These are phyloP conservation scores for Anthrax anthrax DNA, from an alignment of 2,888 invertebrate genomes.

Conservation along the genomic window DNA sequence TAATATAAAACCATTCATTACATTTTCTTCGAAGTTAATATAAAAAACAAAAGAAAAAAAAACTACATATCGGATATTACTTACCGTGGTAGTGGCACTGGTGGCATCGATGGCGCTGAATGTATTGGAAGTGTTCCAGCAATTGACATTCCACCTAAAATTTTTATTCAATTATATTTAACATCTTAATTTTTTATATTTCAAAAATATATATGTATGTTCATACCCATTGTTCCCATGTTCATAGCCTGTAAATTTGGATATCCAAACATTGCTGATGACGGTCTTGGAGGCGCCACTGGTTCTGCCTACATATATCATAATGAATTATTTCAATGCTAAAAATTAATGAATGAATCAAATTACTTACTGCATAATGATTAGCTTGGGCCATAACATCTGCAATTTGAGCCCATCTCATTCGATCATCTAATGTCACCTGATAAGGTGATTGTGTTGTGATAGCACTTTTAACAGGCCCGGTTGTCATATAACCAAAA, in stretches of 20 bases:
- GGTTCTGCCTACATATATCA: constrained; percentile 45
- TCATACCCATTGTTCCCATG: constrained; percentile 24
- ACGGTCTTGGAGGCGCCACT: constrained; percentile 53
- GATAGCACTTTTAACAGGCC: constrained; percentile 50
- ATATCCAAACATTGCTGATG: constrained; percentile 73
- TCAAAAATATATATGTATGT: neutral
- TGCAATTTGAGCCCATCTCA: constrained; percentile 80
- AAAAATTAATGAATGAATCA: neutral
- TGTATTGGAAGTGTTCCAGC: constrained; percentile 35
- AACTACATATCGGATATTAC: no score
- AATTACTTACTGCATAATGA: constrained; percentile 58
- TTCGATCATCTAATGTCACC: constrained; percentile 62
- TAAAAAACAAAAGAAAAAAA: no score
- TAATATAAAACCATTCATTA: neutral
- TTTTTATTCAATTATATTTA: neutral
- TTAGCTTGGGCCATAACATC: constrained; percentile 78
- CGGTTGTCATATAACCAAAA: constrained; percentile 71
- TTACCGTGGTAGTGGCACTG: constrained; percentile 60
- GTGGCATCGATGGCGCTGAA: constrained; percentile 41
- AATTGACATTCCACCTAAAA: constrained; percentile 35
- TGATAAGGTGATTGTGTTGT: constrained; percentile 63
- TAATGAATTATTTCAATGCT: neutral
- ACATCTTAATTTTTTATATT: neutral
- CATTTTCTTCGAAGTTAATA: neutral
- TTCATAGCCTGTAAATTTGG: constrained; percentile 41